phyloP scores from a whole-genome alignment of 2,113 vertebrate species.

The Chloropsis hardwickii region DNA sequence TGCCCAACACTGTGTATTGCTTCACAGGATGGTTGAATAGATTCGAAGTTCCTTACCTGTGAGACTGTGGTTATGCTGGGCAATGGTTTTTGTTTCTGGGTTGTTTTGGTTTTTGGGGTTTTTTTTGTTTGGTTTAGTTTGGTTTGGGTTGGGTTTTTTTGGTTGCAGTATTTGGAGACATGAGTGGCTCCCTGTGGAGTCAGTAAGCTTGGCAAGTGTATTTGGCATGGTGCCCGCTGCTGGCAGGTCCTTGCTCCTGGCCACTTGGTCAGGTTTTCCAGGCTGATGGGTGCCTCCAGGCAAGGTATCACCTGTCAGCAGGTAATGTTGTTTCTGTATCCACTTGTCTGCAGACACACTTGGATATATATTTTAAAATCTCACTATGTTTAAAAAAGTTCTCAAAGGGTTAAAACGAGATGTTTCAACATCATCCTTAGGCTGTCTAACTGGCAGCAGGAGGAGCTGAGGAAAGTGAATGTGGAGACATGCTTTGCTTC shows the following conservation, averaged over 20 bases:
- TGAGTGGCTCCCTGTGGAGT: background rate
- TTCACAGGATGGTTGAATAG: background rate
- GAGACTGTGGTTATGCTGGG: background rate
- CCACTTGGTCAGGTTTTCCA: background rate
- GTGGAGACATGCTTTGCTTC: background rate
- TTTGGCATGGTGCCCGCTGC: accelerated
- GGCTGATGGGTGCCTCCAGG: background rate
- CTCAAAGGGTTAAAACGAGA: background rate
- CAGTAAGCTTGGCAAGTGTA: background rate
- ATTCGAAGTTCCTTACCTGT: background rate
- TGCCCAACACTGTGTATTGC: background rate
- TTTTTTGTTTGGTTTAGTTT: background rate
- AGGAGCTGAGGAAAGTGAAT: background rate
- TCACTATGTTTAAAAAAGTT: background rate
- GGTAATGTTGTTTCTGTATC: background rate
- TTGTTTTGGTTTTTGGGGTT: background rate
- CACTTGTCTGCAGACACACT: background rate
- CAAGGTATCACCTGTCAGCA: background rate
- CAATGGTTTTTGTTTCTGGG: background rate
- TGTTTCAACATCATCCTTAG: background rate
- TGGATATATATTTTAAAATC: background rate
- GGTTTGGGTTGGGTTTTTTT: background rate
- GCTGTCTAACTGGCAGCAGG: background rate
- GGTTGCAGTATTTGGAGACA: background rate
- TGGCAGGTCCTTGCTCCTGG: background rate